Evolutionary conservation across 2,888 invertebrate species (phyloP).

Genomic region (Athalia rosae): DNA sequence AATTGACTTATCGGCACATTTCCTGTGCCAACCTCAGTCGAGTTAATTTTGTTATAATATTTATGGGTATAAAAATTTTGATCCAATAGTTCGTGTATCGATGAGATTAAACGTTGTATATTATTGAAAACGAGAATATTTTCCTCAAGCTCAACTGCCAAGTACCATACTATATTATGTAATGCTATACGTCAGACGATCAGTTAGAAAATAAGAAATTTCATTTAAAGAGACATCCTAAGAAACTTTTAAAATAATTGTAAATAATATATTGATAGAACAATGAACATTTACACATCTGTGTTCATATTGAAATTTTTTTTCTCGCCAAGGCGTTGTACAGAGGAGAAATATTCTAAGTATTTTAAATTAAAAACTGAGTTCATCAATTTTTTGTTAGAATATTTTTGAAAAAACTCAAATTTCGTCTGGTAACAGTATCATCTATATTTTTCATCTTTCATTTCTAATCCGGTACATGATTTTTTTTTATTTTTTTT

Average conservation of each 20-base stretch:
- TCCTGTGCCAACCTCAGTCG: background rate
- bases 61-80: no score
- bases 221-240: background rate
- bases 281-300: background rate
- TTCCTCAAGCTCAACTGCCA: no score
- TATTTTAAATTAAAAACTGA: background rate
- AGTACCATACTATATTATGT: no score
- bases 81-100: no score
- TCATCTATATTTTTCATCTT: background rate
- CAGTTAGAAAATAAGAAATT: conserved; percentile 15
- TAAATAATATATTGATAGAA: background rate
- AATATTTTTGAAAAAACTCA: conserved; percentile 39
- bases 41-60: no score
- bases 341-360: no score
- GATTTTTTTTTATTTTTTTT: background rate
- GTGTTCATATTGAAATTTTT: background rate
- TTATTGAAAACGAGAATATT: no score
- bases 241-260: conserved; percentile 11
- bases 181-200: no score
- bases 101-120: no score
- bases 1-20: background rate
- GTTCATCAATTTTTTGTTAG: background rate
- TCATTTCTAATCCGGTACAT: background rate
- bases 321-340: no score
- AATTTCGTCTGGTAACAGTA: conserved; percentile 29